Percentiles rank a stretch among this genome's conserved stretches.
Conservation (phyloP, 2,888 invertebrate genomes). For the Drosophila mulleri region DNA sequence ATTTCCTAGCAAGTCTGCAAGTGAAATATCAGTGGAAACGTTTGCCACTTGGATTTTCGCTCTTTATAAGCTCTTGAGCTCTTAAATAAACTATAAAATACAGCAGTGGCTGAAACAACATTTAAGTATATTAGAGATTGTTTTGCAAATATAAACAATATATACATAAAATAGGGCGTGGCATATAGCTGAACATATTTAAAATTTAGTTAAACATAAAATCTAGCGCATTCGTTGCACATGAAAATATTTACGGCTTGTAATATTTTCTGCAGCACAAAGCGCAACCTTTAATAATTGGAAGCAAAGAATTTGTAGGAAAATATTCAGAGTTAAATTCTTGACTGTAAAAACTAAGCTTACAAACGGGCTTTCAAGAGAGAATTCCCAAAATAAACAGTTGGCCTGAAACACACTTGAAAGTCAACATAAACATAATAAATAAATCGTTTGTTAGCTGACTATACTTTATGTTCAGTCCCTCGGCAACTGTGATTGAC, state of each 20-base stretch:
- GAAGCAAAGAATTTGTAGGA: not conserved
- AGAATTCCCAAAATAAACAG: not conserved
- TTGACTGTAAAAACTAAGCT: not conserved
- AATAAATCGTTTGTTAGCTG: not conserved
- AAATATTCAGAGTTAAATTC: not conserved
- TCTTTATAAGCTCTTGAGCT: no score
- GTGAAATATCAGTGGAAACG: not conserved
- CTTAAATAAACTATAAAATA: not conserved
- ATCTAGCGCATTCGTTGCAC: not conserved
- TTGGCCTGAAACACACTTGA: not conserved
- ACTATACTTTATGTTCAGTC: not conserved
- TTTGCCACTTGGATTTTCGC: not conserved
- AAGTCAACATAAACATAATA: not conserved
- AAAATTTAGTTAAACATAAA: not conserved
- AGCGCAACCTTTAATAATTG: not conserved
- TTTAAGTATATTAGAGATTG: not conserved
- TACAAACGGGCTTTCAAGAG: not conserved
- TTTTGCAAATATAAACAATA: not conserved
- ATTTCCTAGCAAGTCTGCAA: not conserved
- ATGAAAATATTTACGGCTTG: not conserved
- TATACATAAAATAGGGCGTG: not conserved
- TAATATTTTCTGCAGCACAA: slow-evolving; percentile 3
- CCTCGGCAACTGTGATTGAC: slow-evolving; percentile 10
- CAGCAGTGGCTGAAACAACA: not conserved
- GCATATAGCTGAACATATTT: not conserved